Conservation (phyloP, 2,888 invertebrate species). For the Drosophila fungiperda region DNA sequence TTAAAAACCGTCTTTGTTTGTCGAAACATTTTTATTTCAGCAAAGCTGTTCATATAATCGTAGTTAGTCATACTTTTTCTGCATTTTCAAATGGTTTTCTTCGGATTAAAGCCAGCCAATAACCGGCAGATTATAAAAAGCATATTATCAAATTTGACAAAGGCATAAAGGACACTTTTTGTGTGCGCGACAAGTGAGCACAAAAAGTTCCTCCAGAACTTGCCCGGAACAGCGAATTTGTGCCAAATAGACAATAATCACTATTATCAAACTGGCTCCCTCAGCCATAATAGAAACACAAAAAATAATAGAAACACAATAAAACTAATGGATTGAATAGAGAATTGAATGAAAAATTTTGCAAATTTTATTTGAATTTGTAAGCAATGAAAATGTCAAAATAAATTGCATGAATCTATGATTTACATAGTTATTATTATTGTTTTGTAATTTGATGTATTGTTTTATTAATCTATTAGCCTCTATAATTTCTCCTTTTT, state of each 20-base stretch:
- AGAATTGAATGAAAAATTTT: rapidly evolving
- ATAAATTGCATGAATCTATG: not conserved
- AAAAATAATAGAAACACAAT: not conserved
- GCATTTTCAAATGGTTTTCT: not conserved
- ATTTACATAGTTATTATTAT: not conserved
- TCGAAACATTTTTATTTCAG: not conserved
- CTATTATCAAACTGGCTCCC: slow-evolving; percentile 32
- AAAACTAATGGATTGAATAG: slow-evolving; percentile 15
- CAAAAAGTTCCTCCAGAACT: not conserved
- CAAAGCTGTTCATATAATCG: too few relatives aligned
- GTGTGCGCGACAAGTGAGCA: not conserved
- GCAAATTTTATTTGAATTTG: not conserved
- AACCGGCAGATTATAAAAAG: not conserved
- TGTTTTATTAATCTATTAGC: too few relatives aligned
- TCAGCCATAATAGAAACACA: slow-evolving; percentile 1
- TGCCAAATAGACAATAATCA: slow-evolving; percentile 13
- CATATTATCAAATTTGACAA: not conserved
- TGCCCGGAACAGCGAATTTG: slow-evolving; percentile 21
- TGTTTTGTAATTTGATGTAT: not conserved
- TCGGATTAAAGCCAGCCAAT: not conserved
- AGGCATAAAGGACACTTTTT: not conserved
- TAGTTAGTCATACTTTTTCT: not conserved
- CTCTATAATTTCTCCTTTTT: too few relatives aligned
- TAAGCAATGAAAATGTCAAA: not conserved
- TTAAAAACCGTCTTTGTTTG: not conserved